Evolutionary conservation across 2,113 vertebrate species (phyloP).

Genomic region (Ahaetulla prasina): DNA sequence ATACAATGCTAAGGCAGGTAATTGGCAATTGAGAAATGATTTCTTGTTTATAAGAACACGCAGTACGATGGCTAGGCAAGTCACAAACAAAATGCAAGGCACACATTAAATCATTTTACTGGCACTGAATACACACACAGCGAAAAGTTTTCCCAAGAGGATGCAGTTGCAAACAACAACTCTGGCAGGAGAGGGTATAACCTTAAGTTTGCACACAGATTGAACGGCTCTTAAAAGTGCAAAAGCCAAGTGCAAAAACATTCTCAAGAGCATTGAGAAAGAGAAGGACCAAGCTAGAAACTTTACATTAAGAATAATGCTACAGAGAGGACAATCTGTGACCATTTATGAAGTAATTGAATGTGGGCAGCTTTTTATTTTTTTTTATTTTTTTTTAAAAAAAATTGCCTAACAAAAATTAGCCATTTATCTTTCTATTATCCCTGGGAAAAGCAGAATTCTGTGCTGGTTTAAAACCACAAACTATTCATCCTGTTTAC

Average conservation of each 20-base stretch:
- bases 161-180: background rate
- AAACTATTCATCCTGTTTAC: slow-evolving; percentile 5
- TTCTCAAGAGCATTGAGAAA: accelerated
- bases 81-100: slow-evolving; percentile 10
- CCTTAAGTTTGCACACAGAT: background rate
- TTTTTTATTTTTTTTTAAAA: background rate
- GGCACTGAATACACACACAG: background rate
- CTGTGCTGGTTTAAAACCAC: background rate
- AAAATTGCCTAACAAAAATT: background rate
- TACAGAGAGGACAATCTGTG: background rate
- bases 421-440: background rate
- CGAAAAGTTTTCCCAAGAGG: slow-evolving; percentile 9
- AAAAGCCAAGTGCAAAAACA: background rate
- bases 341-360: background rate
- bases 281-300: background rate
- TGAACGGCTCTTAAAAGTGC: slow-evolving; percentile 3
- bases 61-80: background rate
- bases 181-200: background rate
- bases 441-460: background rate
- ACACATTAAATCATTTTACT: slow-evolving; percentile 13
- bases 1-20: slow-evolving; percentile 28
- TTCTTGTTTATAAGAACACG: slow-evolving; percentile 32
- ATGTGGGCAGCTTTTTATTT: background rate
- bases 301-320: background rate
- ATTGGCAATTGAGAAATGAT: slow-evolving; percentile 27